These are phyloP conservation scores for Trichogramma evanescens DNA, from an alignment of 2,888 invertebrate genomes.

Conservation along the genomic window DNA sequence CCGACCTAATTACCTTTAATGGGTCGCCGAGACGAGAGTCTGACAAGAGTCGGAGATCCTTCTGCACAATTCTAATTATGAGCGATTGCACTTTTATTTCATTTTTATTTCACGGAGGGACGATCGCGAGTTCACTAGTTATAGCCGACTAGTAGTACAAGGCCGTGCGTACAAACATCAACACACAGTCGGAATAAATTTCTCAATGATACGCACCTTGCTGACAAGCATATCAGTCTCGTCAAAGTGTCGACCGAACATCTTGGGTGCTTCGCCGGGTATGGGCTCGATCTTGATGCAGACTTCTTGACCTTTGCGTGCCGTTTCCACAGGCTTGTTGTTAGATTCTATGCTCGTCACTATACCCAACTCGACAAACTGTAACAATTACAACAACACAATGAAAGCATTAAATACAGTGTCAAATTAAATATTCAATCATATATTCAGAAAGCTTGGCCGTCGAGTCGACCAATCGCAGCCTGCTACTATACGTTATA, in stretches of 20 bases:
- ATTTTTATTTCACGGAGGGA: neutral
- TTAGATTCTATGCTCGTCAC: slow-evolving; percentile 94
- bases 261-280: slow-evolving; percentile 97
- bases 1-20: no score
- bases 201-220: slow-evolving; percentile 59
- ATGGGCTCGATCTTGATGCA: slow-evolving; percentile 96
- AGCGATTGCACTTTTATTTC: no score
- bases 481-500: no score
- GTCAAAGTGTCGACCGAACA: slow-evolving; percentile 98
- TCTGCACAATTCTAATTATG: no score
- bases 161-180: neutral
- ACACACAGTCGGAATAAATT: neutral
- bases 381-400: slow-evolving; percentile 42
- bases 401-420: neutral
- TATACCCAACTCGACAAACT: slow-evolving; percentile 90
- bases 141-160: slow-evolving; percentile 12
- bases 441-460: neutral
- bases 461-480: no score
- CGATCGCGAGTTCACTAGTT: neutral
- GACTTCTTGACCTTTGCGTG: slow-evolving; percentile 90
- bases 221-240: slow-evolving; percentile 91
- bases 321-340: slow-evolving; percentile 90
- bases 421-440: neutral
- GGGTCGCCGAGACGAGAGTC: no score
- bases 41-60: no score